phyloP scores from a whole-genome alignment of 2,113 vertebrate species.

The Lophochroa leadbeateri region DNA sequence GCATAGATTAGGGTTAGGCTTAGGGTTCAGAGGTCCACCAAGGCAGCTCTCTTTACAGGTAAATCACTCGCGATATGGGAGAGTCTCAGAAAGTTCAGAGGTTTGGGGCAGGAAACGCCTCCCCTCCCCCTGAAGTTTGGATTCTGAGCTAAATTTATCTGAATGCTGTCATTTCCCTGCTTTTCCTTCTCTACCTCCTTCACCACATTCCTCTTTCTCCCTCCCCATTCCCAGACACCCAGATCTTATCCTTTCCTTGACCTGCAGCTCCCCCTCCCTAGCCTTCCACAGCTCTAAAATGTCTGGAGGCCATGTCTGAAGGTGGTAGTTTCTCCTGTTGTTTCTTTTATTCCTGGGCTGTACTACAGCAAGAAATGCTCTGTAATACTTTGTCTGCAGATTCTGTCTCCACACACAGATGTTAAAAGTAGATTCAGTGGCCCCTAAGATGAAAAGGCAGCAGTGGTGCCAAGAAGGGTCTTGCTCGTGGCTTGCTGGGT shows the following conservation, averaged over 20 bases:
- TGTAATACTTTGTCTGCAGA: background rate
- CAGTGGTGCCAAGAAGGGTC: background rate
- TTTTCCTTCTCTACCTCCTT: constrained; percentile 56
- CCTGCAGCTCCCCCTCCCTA: constrained; percentile 58
- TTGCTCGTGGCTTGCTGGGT: background rate
- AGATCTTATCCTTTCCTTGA: constrained; percentile 68
- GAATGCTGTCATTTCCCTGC: constrained; percentile 58
- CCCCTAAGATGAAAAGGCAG: background rate
- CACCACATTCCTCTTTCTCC: constrained; percentile 49
- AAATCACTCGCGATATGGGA: background rate
- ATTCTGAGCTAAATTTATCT: constrained; percentile 67
- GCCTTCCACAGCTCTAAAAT: background rate
- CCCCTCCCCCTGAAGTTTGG: constrained; percentile 33
- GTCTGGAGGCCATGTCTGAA: background rate
- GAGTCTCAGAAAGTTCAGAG: constrained; percentile 52
- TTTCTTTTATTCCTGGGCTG: background rate
- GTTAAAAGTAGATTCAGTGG: background rate
- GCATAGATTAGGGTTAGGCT: too few relatives aligned
- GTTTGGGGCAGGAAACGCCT: constrained; percentile 45
- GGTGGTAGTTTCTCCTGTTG: background rate
- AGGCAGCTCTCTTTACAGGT: constrained; percentile 39
- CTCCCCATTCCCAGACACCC: constrained; percentile 45
- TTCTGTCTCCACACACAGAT: background rate
- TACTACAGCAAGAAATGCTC: background rate
- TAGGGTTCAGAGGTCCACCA: too few relatives aligned